Evolutionary conservation across 1,140 invertebrate genomes (phyloP), one percentile per base, ranked within the genome.

Genomic region (Oreohelix idahoensis): DNA sequence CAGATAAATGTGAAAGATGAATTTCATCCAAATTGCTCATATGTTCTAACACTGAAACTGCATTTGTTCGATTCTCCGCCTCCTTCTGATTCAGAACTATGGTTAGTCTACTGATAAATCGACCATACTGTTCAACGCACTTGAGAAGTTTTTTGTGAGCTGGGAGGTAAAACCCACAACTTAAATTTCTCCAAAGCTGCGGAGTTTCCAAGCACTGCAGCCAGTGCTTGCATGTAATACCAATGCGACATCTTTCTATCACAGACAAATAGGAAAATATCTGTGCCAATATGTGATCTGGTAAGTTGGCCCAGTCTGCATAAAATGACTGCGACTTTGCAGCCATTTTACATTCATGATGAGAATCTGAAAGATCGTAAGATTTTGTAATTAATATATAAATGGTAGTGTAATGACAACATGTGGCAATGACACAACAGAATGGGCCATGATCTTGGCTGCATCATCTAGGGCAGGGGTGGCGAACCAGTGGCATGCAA

Each of bases 31-130:
- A 71, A 1, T 63, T 53, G 2, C 83, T 78, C n/a, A 90, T 32
- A 26, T 51, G 69, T 35, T 80, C 53, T 39, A 90, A 39, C 0
- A 85, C 79, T 35, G 83, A 53, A 42, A 85, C 81, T 20, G 87
- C 84, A 85, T 88, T 85, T 13, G 17, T 69, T 35, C 88, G 78
- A 63, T 86, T 86, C 26, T 78, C 77, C 0, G 10, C 42, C 35
- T 83, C 81, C 20, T 26, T 29, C 66, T 86, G 85, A 49, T 86
- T 66, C 15, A 86, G 42, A 13, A 71, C 58, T 53, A 86, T 81
- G 5, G 73, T 66, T 51, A 86, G 35, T 13, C 20, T 20, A 38
- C 42, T 79, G n/a, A 86, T 81, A 29, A 81, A 81, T 51, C 83
- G 79, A n/a, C 83, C 83, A 77, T 84, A 81, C 5, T 73, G 71